Percentiles rank a stretch among this genome's conserved stretches.
Conservation (phyloP, 2,888 invertebrate species). For the Euzophera pinguis region DNA sequence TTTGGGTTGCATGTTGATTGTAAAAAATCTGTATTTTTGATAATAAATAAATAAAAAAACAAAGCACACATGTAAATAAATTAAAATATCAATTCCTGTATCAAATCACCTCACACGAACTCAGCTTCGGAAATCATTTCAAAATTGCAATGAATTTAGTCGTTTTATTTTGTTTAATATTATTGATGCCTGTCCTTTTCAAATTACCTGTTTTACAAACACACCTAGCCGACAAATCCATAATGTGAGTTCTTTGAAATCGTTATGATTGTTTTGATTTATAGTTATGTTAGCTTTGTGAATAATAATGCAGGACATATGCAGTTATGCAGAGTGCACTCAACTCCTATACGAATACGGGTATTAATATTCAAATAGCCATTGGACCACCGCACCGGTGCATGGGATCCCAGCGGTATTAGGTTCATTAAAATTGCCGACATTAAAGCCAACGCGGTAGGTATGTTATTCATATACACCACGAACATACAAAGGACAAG, state of each 20-base stretch:
- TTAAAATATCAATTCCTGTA: too few species aligned
- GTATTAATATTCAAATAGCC: constrained; percentile 73
- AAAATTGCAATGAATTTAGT: too few species aligned
- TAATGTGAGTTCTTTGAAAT: not conserved
- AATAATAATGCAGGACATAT: constrained; percentile 35
- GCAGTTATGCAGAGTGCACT: constrained; percentile 52
- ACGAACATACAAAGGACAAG: not conserved
- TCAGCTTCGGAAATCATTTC: too few species aligned
- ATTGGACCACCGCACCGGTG: constrained; percentile 51
- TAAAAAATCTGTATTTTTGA: too few species aligned
- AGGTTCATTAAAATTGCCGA: constrained; percentile 54
- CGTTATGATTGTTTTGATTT: not conserved
- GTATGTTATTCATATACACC: constrained; percentile 34
- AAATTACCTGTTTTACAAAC: too few species aligned
- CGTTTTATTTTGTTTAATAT: too few species aligned
- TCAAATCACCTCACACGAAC: too few species aligned
- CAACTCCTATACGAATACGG: constrained; percentile 49
- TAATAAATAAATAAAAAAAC: too few species aligned
- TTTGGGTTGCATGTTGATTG: too few species aligned
- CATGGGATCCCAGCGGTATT: constrained; percentile 54
- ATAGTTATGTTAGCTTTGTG: constrained; percentile 30
- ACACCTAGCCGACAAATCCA: not conserved
- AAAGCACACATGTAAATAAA: too few species aligned
- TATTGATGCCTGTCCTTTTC: not conserved
- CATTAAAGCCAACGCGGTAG: constrained; percentile 30